These are phyloP conservation scores for Tipula lateralis DNA, from an alignment of 2,888 invertebrate genomes.

Conservation along the genomic window DNA sequence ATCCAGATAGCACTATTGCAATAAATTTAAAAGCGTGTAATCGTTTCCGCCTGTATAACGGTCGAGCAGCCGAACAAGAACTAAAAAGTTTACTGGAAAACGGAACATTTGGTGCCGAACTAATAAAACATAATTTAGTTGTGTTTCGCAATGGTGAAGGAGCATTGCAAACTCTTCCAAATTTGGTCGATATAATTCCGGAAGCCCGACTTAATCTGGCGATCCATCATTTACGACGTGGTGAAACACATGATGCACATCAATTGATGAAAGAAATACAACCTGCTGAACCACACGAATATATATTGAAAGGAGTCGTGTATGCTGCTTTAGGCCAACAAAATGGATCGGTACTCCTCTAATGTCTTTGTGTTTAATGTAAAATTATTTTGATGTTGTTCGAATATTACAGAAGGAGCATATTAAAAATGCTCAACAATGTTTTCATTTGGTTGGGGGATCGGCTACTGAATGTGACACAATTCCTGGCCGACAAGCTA, in stretches of 20 bases:
- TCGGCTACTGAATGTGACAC: constrained; percentile 97
- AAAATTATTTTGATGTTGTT: neutral
- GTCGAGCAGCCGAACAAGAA: constrained; percentile 90
- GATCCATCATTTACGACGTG: constrained; percentile 84
- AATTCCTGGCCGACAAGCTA: constrained; percentile 93
- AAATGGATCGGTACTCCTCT: constrained; percentile 66
- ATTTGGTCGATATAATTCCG: constrained; percentile 88
- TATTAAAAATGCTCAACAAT: constrained; percentile 91
- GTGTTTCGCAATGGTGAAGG: constrained; percentile 93
- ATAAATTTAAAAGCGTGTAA: constrained; percentile 83
- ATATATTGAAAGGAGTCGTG: constrained; percentile 93
- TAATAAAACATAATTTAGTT: constrained; percentile 91
- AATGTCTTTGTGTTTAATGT: neutral
- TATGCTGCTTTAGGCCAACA: constrained; percentile 92
- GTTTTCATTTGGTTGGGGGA: constrained; percentile 92
- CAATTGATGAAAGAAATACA: constrained; percentile 85
- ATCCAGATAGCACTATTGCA: constrained; percentile 90
- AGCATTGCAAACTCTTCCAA: constrained; percentile 83
- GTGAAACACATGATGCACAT: constrained; percentile 84
- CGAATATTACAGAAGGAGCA: constrained; percentile 72
- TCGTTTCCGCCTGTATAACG: constrained; percentile 79
- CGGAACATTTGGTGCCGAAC: constrained; percentile 80
- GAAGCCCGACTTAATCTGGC: constrained; percentile 95
- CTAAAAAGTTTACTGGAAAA: constrained; percentile 73
- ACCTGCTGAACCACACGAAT: constrained; percentile 91